Percentiles rank a stretch among this genome's conserved stretches.
phyloP scores from a whole-genome alignment of 2,113 vertebrate genomes.

The Istiophorus platypterus region DNA sequence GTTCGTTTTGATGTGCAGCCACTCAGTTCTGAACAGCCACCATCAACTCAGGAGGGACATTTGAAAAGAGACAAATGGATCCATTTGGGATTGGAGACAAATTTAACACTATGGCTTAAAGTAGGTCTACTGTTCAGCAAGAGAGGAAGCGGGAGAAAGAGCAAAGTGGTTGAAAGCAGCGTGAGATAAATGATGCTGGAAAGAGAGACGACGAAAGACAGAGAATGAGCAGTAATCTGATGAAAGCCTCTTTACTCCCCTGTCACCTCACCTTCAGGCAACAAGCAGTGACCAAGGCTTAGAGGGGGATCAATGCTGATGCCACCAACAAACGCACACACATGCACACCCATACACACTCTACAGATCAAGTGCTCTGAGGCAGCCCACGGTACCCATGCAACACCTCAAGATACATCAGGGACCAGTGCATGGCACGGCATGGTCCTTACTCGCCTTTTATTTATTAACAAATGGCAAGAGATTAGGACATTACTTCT shows the following conservation, averaged over 20 bases:
- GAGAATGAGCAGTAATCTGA: conserved; percentile 80
- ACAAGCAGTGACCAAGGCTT: conserved; percentile 65
- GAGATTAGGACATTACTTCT: neutral
- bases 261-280: conserved; percentile 77
- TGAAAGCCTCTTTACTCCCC: conserved; percentile 80
- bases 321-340: conserved; percentile 41
- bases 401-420: conserved; percentile 12
- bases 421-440: neutral
- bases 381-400: neutral
- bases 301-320: conserved; percentile 70
- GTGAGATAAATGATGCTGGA: conserved; percentile 53
- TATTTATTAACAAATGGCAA: no score
- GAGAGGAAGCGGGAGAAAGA: conserved; percentile 10
- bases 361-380: neutral
- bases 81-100: conserved; percentile 33
- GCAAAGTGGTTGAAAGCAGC: conserved; percentile 56
- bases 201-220: conserved; percentile 59
- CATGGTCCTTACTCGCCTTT: neutral
- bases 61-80: conserved; percentile 49
- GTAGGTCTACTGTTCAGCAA: conserved; percentile 31
- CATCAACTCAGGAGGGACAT: neutral
- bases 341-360: conserved; percentile 5
- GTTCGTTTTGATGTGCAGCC: neutral
- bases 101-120: conserved; percentile 34
- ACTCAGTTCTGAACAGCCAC: conserved; percentile 4